Percentiles rank a stretch among this genome's conserved stretches.
phyloP scores from a whole-genome alignment of 2,888 invertebrate genomes.

The Pocota personata region DNA sequence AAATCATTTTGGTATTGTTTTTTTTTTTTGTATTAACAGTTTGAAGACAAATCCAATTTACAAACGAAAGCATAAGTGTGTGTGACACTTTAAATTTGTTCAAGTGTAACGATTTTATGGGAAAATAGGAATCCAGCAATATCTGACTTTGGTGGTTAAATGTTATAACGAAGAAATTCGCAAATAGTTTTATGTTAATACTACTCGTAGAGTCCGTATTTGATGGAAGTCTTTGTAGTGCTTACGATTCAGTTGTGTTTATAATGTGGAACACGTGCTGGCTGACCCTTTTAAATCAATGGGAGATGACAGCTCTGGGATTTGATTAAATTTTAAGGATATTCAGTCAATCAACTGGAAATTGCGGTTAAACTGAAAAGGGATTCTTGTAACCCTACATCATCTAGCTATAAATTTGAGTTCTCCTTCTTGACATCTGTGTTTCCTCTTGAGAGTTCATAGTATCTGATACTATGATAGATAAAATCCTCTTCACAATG shows the following conservation, averaged over 20 bases:
- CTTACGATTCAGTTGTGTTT: not conserved
- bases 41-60: slow-evolving; percentile 50
- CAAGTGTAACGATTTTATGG: slow-evolving; percentile 42
- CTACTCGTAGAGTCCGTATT: not conserved
- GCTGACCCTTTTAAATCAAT: not conserved
- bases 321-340: not conserved
- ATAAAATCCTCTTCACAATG: too few relatives aligned
- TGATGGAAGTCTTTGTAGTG: not conserved
- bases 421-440: too few relatives aligned
- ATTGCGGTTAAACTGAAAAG: not conserved
- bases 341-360: not conserved
- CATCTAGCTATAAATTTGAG: too few relatives aligned
- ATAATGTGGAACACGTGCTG: not conserved
- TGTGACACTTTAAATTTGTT: slow-evolving; percentile 41
- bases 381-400: not conserved
- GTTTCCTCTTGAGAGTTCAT: too few relatives aligned
- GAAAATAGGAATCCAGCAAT: slow-evolving; percentile 2
- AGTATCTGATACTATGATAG: too few relatives aligned
- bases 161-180: slow-evolving; percentile 21
- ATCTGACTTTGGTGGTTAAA: not conserved
- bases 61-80: not conserved
- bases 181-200: slow-evolving; percentile 44
- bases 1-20: slow-evolving; percentile 13
- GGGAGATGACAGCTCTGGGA: not conserved
- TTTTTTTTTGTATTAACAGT: slow-evolving; percentile 15